A percentile compares a stretch with the other conserved stretches of the same genome.
Evolutionary conservation across 2,113 vertebrate genomes (phyloP).

Genomic region (Gallinago media): DNA sequence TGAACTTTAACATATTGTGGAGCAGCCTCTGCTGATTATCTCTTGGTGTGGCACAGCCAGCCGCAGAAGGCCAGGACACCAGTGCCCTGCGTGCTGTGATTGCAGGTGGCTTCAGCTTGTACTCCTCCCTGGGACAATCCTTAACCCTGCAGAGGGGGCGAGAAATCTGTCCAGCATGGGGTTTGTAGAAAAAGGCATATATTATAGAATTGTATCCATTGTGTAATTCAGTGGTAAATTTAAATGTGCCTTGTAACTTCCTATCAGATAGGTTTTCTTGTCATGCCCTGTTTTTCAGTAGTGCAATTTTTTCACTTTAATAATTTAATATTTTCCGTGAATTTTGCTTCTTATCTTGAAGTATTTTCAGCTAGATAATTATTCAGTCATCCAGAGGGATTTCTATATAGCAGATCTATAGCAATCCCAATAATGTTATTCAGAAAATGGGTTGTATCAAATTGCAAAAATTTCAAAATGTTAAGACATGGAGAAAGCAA

Average conservation of each 20-base stretch:
- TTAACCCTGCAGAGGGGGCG: rapidly evolving
- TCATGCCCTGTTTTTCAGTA: neutral
- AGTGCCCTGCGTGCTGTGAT: rapidly evolving
- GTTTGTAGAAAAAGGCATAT: neutral
- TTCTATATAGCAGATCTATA: neutral
- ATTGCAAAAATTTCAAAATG: neutral
- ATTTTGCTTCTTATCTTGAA: neutral
- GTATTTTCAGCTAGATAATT: neutral
- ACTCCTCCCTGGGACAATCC: neutral
- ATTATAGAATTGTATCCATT: rapidly evolving
- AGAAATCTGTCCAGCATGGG: rapidly evolving
- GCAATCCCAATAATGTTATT: neutral
- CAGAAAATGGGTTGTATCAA: neutral
- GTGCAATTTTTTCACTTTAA: neutral
- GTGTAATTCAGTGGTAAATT: neutral
- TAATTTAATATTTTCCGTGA: neutral
- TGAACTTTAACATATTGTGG: neutral
- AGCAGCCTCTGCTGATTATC: neutral
- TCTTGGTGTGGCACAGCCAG: rapidly evolving
- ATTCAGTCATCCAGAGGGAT: neutral
- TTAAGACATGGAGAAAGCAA: neutral
- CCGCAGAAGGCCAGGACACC: rapidly evolving
- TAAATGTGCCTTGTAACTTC: neutral
- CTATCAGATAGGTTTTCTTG: neutral
- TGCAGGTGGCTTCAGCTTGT: neutral